phyloP scores from a whole-genome alignment of 2,797 vertebrate species.

The Malurus splendens region DNA sequence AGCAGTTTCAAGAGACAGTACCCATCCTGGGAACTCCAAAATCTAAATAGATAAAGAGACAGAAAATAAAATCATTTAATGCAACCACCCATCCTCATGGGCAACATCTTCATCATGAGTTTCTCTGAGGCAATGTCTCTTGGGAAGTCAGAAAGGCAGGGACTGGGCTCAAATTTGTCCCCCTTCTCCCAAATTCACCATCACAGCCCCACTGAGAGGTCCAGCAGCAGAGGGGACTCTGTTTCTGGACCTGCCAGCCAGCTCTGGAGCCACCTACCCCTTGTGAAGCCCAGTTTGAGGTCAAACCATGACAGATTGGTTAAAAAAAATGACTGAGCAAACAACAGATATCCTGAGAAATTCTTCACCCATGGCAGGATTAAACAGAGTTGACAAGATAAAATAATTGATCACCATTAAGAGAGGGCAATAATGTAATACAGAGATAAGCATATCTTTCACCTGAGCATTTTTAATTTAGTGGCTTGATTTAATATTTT shows the following conservation, averaged over 20 bases:
- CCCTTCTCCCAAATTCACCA: not conserved
- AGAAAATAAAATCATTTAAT: not conserved
- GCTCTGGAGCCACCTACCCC: not conserved
- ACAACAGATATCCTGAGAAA: not conserved
- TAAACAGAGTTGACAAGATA: not conserved
- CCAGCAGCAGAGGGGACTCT: not conserved
- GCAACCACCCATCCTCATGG: not conserved
- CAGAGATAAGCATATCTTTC: not conserved
- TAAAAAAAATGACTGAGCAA: not conserved
- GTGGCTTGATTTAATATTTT: not conserved
- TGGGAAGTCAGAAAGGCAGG: not conserved
- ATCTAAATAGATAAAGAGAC: not conserved
- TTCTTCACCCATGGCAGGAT: not conserved
- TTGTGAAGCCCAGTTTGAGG: not conserved
- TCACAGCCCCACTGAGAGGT: not conserved
- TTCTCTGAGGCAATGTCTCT: not conserved
- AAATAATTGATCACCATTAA: not conserved
- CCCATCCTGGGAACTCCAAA: not conserved
- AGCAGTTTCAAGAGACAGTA: not conserved
- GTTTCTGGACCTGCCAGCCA: not conserved
- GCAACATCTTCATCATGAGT: not conserved
- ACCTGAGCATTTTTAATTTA: conserved; percentile 10
- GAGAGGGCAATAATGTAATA: not conserved
- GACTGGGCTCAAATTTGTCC: no score
- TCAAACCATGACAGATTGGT: not conserved